phyloP scores from a whole-genome alignment of 2,113 vertebrate species.

The Falco punctatus region DNA sequence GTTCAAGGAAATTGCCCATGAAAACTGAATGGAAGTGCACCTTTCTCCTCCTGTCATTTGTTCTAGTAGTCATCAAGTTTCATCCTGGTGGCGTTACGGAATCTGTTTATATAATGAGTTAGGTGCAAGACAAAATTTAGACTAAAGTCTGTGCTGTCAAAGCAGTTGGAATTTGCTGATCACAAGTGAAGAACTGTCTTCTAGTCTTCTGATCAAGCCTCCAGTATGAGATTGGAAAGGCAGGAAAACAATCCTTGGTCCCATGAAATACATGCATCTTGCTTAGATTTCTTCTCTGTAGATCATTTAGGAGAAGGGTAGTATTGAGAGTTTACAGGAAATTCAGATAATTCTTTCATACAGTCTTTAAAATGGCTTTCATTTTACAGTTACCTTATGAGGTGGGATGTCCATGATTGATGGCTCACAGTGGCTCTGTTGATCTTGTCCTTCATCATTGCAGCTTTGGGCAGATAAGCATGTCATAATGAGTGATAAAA shows the following conservation, averaged over 20 bases:
- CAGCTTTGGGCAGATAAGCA: not conserved
- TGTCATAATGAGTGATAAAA: not conserved
- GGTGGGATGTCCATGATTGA: not conserved
- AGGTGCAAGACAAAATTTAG: not conserved
- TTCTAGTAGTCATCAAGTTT: not conserved
- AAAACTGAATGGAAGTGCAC: not conserved
- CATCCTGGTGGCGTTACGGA: not conserved
- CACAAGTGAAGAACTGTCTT: not conserved
- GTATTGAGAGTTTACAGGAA: not conserved
- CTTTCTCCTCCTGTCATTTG: not conserved
- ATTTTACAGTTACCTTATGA: not conserved
- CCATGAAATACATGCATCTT: not conserved
- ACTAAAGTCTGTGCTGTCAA: not conserved
- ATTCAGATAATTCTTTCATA: not conserved
- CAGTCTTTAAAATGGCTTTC: not conserved
- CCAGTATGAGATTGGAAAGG: not conserved
- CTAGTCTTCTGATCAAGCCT: not conserved
- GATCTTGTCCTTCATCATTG: not conserved
- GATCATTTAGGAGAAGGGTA: not conserved
- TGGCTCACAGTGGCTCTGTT: not conserved
- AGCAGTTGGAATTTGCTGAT: not conserved
- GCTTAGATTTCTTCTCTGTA: not conserved
- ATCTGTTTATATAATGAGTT: not conserved
- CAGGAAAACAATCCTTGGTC: not conserved
- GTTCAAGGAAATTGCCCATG: not conserved